These are phyloP conservation scores for Papilio polytes DNA, from an alignment of 1,140 invertebrate genomes.

Conservation along the genomic window DNA sequence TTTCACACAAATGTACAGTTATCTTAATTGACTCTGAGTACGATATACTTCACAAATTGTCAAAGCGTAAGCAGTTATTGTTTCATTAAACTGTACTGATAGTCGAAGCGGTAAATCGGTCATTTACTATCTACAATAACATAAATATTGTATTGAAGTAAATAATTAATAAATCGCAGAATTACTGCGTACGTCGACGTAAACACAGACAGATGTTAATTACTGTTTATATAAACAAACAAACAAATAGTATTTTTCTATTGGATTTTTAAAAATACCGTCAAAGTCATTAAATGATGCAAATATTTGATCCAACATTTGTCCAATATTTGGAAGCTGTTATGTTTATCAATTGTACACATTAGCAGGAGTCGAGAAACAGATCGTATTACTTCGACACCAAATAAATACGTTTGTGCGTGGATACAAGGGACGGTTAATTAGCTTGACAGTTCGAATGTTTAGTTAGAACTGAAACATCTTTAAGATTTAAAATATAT, in stretches of 20 bases:
- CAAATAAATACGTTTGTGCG: not conserved
- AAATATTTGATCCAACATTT: not conserved
- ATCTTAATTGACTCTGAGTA: not conserved
- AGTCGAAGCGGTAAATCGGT: conserved; percentile 20
- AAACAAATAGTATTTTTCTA: not conserved
- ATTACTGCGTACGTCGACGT: not conserved
- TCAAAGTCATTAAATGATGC: not conserved
- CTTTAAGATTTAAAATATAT: too few relatives aligned
- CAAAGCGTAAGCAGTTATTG: conserved; percentile 15
- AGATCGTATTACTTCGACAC: not conserved
- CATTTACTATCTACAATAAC: conserved; percentile 12
- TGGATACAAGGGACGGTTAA: not conserved
- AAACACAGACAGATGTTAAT: not conserved
- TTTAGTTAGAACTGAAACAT: too few relatives aligned
- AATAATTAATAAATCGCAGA: not conserved
- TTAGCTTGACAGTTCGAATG: too few relatives aligned
- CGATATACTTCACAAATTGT: not conserved
- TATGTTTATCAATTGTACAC: not conserved
- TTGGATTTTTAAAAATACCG: not conserved
- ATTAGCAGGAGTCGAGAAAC: not conserved
- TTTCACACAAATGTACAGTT: not conserved
- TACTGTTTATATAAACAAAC: not conserved
- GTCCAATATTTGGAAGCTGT: not conserved
- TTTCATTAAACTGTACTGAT: conserved; percentile 28
- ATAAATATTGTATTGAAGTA: conserved; percentile 22